Conservation (phyloP, 2,113 vertebrate species). For the Tichodroma muraria region DNA sequence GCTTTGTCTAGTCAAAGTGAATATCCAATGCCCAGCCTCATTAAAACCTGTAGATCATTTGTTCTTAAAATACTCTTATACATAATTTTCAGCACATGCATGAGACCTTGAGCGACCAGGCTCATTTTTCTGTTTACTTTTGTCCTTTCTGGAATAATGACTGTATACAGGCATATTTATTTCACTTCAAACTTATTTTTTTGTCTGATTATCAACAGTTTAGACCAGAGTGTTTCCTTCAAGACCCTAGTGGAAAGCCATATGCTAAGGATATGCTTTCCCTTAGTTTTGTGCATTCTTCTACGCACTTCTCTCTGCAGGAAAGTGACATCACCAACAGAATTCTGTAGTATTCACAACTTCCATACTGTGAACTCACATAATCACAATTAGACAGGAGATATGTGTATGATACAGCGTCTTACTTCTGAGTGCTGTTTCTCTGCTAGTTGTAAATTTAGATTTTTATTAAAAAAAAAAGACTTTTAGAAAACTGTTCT, state of each 20-base stretch:
- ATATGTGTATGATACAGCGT: neutral
- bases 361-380: neutral
- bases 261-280: neutral
- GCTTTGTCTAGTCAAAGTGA: neutral
- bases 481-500: neutral
- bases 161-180: neutral
- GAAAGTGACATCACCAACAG: neutral
- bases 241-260: neutral
- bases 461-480: neutral
- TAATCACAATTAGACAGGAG: neutral
- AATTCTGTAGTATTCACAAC: neutral
- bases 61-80: neutral
- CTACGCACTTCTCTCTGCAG: neutral
- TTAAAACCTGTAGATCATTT: neutral
- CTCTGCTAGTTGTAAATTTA: neutral
- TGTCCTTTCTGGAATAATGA: neutral
- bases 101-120: neutral
- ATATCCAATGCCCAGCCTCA: neutral
- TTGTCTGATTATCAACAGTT: neutral
- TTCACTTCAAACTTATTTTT: neutral
- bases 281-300: neutral
- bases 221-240: neutral
- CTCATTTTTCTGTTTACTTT: neutral
- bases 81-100: neutral
- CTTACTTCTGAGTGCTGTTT: neutral